These are phyloP conservation scores for Yponomeuta evonymella DNA, from an alignment of 2,888 invertebrate genomes.

Conservation along the genomic window DNA sequence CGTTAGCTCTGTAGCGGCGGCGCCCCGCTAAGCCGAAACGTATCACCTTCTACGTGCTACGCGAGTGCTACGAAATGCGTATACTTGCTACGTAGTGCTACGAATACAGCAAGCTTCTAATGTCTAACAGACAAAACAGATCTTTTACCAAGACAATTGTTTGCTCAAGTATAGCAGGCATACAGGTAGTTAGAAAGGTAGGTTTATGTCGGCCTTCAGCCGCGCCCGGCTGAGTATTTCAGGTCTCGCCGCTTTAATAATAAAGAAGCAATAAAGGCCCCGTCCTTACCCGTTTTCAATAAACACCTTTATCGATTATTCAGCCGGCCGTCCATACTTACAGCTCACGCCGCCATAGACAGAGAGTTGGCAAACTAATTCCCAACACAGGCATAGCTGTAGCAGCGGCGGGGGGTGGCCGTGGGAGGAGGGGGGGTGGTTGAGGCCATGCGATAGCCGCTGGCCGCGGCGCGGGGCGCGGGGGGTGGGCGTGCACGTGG, in stretches of 20 bases:
- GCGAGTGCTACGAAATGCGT: no score
- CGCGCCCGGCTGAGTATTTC: constrained; percentile 2
- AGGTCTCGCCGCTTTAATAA: constrained; percentile 35
- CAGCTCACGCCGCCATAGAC: constrained; percentile 73
- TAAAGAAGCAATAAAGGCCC: constrained; percentile 73
- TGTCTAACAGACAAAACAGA: no score
- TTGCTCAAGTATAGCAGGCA: no score
- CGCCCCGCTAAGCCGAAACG: no score
- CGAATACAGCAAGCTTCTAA: no score
- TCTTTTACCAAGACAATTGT: no score
- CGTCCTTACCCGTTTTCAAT: constrained; percentile 74
- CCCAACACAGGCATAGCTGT: constrained; percentile 75
- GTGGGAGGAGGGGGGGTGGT: constrained; percentile 29
- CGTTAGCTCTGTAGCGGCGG: no score
- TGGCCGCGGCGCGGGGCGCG: constrained; percentile 24
- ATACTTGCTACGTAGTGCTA: no score
- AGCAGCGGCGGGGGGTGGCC: constrained; percentile 56
- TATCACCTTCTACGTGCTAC: no score
- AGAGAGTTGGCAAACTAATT: constrained; percentile 76
- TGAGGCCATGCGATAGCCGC: constrained; percentile 25
- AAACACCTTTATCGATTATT: constrained; percentile 77
- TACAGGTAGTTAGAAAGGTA: not conserved
- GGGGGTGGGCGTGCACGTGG: constrained; percentile 57
- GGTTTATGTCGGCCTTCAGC: not conserved
- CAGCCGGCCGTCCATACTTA: constrained; percentile 73